A percentile compares a stretch with the other conserved stretches of the same genome.
phyloP scores from a whole-genome alignment of 2,113 vertebrate genomes.

The Ceyx margarethae region DNA sequence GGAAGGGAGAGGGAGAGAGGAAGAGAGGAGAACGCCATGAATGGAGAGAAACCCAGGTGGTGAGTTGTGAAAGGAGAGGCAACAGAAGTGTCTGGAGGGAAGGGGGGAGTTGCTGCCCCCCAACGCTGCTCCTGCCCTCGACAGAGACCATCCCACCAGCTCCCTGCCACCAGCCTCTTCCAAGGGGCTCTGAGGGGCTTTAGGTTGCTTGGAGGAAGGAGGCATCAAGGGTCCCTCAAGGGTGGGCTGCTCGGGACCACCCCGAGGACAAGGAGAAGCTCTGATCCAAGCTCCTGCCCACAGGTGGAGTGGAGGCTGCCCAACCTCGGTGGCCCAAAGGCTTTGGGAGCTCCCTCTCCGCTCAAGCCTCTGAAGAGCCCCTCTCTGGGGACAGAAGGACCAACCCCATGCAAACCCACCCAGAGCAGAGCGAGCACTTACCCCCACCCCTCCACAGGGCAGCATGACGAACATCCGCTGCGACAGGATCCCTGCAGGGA shows the following conservation, averaged over 20 bases:
- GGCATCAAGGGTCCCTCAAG: background rate
- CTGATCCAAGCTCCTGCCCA: background rate
- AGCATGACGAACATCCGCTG: slow-evolving; percentile 88
- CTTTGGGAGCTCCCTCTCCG: background rate
- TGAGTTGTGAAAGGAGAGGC: slow-evolving; percentile 1
- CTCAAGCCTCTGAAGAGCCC: background rate
- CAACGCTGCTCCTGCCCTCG: background rate
- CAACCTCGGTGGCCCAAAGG: background rate
- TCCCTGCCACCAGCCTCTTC: background rate
- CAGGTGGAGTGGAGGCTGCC: background rate
- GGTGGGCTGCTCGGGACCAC: background rate
- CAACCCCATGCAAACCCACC: rapidly evolving
- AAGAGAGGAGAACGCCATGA: slow-evolving; percentile 33
- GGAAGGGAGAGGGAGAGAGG: background rate
- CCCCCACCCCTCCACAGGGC: slow-evolving; percentile 92
- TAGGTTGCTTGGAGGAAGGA: background rate
- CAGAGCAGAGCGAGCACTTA: slow-evolving; percentile 69
- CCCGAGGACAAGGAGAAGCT: background rate
- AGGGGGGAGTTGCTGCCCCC: background rate
- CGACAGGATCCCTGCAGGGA: slow-evolving; percentile 82
- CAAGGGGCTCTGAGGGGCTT: background rate
- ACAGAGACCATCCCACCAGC: rapidly evolving
- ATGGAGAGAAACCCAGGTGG: slow-evolving; percentile 18
- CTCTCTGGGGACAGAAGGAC: background rate
- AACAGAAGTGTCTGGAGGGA: background rate